phyloP scores from a whole-genome alignment of 2,113 vertebrate genomes.

The Burhinus bistriatus region DNA sequence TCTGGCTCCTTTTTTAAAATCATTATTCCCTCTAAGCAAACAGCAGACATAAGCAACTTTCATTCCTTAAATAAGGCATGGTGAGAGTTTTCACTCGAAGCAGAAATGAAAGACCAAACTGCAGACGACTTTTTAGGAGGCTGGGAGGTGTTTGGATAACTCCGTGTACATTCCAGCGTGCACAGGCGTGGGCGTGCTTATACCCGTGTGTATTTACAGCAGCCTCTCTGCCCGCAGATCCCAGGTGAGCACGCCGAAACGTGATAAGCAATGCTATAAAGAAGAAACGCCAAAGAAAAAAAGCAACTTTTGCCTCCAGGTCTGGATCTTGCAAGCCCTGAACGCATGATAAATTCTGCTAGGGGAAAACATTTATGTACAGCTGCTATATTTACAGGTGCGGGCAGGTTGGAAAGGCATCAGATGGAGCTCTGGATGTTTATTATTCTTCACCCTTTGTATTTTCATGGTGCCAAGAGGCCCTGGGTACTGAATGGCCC shows the following conservation, averaged over 20 bases:
- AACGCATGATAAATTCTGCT: neutral
- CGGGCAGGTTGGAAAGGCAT: neutral
- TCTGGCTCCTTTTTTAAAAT: neutral
- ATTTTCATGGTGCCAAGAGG: neutral
- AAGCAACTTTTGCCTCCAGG: neutral
- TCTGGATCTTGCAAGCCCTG: neutral
- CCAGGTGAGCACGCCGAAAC: neutral
- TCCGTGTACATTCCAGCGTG: neutral
- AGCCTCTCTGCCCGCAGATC: neutral
- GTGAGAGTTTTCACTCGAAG: neutral
- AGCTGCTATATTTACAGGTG: neutral
- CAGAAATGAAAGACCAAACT: neutral
- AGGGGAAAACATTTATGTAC: neutral
- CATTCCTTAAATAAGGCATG: neutral
- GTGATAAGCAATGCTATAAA: neutral
- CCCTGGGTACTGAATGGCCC: neutral
- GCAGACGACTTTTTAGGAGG: accelerated
- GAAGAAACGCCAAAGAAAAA: neutral
- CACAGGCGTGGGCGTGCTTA: too few relatives aligned
- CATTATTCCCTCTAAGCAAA: neutral
- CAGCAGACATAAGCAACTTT: neutral
- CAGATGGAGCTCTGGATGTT: neutral
- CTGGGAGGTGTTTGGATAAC: neutral
- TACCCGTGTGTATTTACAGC: too few relatives aligned
- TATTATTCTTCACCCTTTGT: neutral